Conservation (phyloP, 1,140 invertebrate genomes). For the Zaprionus inermis region DNA sequence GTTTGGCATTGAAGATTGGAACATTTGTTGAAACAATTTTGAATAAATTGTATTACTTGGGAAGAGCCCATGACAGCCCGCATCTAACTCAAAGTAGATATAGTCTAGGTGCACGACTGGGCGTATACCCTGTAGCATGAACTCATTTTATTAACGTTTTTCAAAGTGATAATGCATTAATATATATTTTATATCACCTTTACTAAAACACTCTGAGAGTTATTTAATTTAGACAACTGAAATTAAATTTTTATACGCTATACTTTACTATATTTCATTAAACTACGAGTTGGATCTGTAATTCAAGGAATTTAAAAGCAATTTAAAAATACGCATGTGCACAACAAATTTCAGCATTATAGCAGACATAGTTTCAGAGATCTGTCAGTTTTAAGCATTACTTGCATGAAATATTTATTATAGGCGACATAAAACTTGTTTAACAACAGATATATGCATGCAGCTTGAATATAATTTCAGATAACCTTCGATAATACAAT, state of each 20-base stretch:
- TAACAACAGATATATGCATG: neutral
- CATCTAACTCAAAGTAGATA: neutral
- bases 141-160: too few species aligned
- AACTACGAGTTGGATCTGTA: too few species aligned
- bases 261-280: too few species aligned
- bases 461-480: neutral
- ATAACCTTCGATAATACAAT: neutral
- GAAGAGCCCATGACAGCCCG: constrained; percentile 4
- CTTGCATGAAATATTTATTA: too few species aligned
- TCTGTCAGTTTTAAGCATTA: neutral
- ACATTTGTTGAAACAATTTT: constrained; percentile 20
- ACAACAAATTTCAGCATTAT: neutral
- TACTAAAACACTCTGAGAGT: neutral
- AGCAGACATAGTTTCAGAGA: neutral
- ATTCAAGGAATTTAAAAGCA: too few species aligned
- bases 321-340: neutral
- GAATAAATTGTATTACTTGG: constrained; percentile 6
- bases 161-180: too few species aligned
- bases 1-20: neutral
- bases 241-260: too few species aligned
- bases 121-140: neutral
- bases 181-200: neutral
- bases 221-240: too few species aligned
- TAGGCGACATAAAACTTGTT: neutral
- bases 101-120: neutral